These are phyloP conservation scores for Symphodus melops DNA, from an alignment of 2,113 vertebrate genomes.

Conservation along the genomic window DNA sequence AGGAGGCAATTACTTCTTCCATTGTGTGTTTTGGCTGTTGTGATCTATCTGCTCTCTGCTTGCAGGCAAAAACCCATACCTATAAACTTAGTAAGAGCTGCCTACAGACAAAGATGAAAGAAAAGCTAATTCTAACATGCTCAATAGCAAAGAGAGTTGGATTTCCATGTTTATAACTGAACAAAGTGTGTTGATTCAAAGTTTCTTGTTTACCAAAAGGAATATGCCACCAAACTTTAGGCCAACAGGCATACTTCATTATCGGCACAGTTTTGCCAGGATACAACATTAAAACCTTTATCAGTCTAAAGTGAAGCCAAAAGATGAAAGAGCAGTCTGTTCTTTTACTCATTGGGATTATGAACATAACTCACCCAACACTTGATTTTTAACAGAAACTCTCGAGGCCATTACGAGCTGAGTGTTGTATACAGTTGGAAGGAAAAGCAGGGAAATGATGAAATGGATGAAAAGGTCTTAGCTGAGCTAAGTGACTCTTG, in stretches of 20 bases:
- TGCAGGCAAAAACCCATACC: background rate
- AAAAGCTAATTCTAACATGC: background rate
- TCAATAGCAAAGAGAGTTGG: background rate
- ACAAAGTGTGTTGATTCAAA: constrained; percentile 1
- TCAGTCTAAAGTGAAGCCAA: background rate
- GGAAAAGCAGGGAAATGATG: background rate
- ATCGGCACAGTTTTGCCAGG: background rate
- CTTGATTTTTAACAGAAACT: background rate
- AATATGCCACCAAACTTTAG: background rate
- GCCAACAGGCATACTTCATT: background rate
- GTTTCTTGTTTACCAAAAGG: background rate
- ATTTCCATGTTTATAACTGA: background rate
- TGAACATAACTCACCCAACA: background rate
- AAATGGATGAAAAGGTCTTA: constrained; percentile 3
- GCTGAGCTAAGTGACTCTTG: no score
- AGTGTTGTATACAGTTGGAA: background rate
- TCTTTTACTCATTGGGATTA: constrained; percentile 10
- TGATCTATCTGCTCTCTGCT: background rate
- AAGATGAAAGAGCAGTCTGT: background rate
- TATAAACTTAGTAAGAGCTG: constrained; percentile 8
- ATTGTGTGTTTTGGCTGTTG: background rate
- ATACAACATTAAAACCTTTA: background rate
- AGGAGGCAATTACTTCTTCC: constrained; percentile 16
- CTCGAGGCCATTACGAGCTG: background rate
- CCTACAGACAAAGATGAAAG: constrained; percentile 11